These are phyloP conservation scores for Garrulus glandarius DNA, from an alignment of 2,797 vertebrate genomes.

Conservation along the genomic window DNA sequence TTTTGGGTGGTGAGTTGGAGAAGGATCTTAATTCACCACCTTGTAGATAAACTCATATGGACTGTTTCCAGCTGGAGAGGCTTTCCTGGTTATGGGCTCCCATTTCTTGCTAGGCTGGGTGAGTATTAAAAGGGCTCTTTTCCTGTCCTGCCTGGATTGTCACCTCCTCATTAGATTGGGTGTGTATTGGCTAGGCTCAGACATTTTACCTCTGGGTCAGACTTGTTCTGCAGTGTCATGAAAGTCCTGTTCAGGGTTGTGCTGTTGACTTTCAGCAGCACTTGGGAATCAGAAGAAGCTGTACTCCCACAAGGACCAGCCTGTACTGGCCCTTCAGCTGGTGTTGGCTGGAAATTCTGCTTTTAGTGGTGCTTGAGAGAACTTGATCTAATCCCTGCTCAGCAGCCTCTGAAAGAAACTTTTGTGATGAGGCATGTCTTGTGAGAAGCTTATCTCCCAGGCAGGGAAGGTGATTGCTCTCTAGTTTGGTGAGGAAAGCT, in stretches of 20 bases:
- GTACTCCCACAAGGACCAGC: neutral
- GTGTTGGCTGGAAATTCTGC: neutral
- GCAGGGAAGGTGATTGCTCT: neutral
- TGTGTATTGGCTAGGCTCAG: neutral
- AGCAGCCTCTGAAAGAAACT: conserved; percentile 7
- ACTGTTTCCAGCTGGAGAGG: neutral
- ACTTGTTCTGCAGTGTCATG: neutral
- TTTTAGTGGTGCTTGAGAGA: neutral
- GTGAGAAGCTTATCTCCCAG: neutral
- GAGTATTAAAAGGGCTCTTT: neutral
- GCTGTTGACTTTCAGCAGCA: neutral
- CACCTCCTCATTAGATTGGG: neutral
- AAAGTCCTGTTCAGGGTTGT: neutral
- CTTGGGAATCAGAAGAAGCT: neutral
- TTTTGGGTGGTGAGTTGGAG: neutral
- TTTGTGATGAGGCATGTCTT: neutral
- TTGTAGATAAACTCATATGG: neutral
- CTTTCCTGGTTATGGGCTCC: neutral
- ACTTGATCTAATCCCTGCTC: neutral
- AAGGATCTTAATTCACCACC: neutral
- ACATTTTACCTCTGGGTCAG: neutral
- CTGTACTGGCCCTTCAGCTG: neutral
- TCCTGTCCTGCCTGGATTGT: neutral
- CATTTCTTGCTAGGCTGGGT: neutral
- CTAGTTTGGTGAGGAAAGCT: neutral